Conservation (phyloP, 2,888 invertebrate genomes). For the Drosophila diplacantha region DNA sequence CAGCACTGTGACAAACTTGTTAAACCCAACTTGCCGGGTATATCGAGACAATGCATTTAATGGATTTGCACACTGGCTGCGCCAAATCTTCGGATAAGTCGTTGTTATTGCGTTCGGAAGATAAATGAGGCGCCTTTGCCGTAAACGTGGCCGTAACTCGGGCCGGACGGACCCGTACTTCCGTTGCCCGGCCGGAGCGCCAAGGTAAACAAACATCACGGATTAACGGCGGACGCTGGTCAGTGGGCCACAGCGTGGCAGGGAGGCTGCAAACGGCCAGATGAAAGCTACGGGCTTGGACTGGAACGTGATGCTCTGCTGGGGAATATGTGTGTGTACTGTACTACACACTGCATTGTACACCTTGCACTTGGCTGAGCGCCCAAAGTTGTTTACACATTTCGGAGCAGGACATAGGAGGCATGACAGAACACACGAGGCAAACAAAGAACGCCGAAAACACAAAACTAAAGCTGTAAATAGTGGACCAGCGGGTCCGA, state of each 20-base stretch:
- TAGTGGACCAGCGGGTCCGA: slow-evolving; percentile 48
- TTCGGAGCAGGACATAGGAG: slow-evolving; percentile 70
- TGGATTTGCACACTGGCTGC: slow-evolving; percentile 62
- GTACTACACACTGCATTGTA: slow-evolving; percentile 35
- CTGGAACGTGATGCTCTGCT: slow-evolving; percentile 43
- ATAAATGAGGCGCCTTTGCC: slow-evolving; percentile 63
- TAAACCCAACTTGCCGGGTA: slow-evolving; percentile 40
- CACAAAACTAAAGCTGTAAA: slow-evolving; percentile 61
- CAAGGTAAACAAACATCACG: slow-evolving; percentile 72
- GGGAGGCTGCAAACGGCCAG: slow-evolving; percentile 16
- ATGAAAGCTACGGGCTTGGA: slow-evolving; percentile 15
- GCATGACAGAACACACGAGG: slow-evolving; percentile 72
- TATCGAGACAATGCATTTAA: slow-evolving; percentile 53
- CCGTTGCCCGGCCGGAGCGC: slow-evolving; percentile 36
- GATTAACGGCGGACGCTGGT: slow-evolving; percentile 70
- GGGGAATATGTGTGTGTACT: slow-evolving; percentile 19
- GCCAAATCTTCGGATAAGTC: slow-evolving; percentile 68
- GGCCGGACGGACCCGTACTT: slow-evolving; percentile 29
- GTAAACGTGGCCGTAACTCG: slow-evolving; percentile 7
- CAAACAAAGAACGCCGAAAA: slow-evolving; percentile 59
- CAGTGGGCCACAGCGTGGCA: slow-evolving; percentile 46
- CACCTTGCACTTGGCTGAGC: slow-evolving; percentile 69
- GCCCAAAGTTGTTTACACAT: slow-evolving; percentile 76
- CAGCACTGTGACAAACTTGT: slow-evolving; percentile 54
- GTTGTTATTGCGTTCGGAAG: slow-evolving; percentile 73